phyloP scores from a whole-genome alignment of 2,113 vertebrate species.

The Xenotilapia caudafasciata region DNA sequence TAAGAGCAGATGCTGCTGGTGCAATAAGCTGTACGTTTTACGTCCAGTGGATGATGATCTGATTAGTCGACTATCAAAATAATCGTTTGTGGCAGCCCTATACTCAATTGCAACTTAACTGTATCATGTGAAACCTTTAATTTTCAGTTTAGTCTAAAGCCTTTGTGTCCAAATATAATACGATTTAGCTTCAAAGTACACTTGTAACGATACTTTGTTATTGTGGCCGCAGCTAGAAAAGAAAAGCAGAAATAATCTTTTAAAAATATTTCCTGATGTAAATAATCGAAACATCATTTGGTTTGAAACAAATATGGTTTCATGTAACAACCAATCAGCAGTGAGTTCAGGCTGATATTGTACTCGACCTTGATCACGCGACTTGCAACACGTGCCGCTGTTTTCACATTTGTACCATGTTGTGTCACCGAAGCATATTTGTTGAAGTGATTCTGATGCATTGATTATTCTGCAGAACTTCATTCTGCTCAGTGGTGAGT shows the following conservation, averaged over 20 bases:
- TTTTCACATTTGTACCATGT: neutral
- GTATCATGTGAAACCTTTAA: neutral
- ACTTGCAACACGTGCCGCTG: neutral
- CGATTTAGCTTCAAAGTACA: neutral
- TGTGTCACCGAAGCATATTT: neutral
- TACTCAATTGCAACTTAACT: neutral
- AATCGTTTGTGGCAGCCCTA: no score
- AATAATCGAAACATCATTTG: neutral
- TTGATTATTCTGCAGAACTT: fast-evolving
- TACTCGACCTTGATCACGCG: fast-evolving
- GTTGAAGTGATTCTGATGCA: neutral
- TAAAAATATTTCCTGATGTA: neutral
- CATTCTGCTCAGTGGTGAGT: neutral
- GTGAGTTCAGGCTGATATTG: neutral
- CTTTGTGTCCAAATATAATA: neutral
- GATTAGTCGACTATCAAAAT: no score
- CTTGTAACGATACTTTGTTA: neutral
- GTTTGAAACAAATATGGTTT: neutral
- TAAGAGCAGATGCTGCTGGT: no score
- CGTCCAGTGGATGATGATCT: no score
- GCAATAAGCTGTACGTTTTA: no score
- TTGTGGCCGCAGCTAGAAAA: neutral
- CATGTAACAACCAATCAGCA: neutral
- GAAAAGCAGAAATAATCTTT: fast-evolving
- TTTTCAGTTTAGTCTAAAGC: neutral